Conservation (phyloP, 2,888 invertebrate species). For the Tigriopus californicus region DNA sequence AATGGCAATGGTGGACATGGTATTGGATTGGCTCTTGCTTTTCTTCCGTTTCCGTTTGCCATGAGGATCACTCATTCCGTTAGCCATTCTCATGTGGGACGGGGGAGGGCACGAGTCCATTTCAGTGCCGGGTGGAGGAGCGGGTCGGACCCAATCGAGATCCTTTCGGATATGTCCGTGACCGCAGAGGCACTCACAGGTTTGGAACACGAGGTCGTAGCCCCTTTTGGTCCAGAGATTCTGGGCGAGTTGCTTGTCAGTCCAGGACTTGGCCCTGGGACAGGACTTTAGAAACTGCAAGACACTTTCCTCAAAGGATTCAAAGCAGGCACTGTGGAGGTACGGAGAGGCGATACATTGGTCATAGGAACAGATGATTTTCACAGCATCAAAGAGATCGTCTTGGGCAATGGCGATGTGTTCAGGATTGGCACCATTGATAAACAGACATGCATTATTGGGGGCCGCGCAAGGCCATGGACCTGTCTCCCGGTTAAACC, state of each 20-base stretch:
- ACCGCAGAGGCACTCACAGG: conserved; percentile 81
- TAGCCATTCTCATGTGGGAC: no score
- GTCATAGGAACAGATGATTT: conserved; percentile 86
- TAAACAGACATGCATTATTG: neutral
- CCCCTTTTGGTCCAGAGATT: conserved; percentile 96
- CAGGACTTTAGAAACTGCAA: conserved; percentile 72
- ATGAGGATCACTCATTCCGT: conserved; percentile 3
- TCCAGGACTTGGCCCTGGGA: conserved; percentile 82
- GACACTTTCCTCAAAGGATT: conserved; percentile 76
- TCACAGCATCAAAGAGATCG: conserved; percentile 37
- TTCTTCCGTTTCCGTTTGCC: conserved; percentile 15
- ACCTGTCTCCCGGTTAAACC: neutral
- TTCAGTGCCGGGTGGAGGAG: no score
- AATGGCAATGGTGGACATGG: neutral
- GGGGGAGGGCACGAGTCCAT: no score
- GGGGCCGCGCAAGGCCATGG: neutral
- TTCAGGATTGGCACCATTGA: neutral
- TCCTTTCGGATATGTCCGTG: conserved; percentile 85
- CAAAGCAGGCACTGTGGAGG: conserved; percentile 92
- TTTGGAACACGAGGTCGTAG: conserved; percentile 84
- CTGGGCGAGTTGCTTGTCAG: conserved; percentile 77
- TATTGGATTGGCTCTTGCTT: neutral
- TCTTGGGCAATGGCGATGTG: neutral
- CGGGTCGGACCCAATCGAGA: conserved; percentile 51
- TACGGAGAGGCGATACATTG: conserved; percentile 67